These are phyloP conservation scores for Oxystoma pomonae DNA, from an alignment of 2,888 invertebrate species.

Conservation along the genomic window DNA sequence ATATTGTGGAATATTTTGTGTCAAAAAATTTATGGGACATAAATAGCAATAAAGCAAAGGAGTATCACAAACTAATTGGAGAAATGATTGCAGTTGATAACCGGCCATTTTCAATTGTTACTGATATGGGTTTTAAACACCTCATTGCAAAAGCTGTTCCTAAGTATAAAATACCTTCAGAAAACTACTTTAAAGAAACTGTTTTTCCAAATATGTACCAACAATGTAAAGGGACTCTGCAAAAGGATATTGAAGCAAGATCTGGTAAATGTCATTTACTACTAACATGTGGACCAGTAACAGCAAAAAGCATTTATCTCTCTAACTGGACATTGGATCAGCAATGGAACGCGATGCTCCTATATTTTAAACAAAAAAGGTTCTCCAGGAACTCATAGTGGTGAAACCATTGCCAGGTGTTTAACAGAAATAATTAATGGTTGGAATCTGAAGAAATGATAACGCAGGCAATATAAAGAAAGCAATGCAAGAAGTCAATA, in stretches of 20 bases:
- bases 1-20: too few relatives aligned
- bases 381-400: neutral
- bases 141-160: conserved; percentile 27
- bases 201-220: conserved; percentile 24
- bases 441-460: neutral
- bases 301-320: conserved; percentile 2
- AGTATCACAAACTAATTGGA: conserved; percentile 35
- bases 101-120: conserved; percentile 34
- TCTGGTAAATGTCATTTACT: too few relatives aligned
- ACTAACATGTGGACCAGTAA: conserved; percentile 4
- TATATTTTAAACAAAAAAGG: neutral
- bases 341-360: neutral
- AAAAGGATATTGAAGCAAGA: neutral
- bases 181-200: conserved; percentile 25
- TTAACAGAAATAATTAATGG: neutral
- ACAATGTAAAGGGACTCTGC: conserved; percentile 30
- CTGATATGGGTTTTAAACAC: conserved; percentile 31
- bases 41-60: conserved; percentile 31
- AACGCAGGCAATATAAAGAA: neutral
- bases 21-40: conserved; percentile 30
- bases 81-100: conserved; percentile 40
- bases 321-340: conserved; percentile 2
- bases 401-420: neutral
- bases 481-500: neutral
- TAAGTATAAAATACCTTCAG: too few relatives aligned